These are phyloP conservation scores for Ochotona princeps DNA, from an alignment of 2,113 vertebrate genomes.

Conservation along the genomic window DNA sequence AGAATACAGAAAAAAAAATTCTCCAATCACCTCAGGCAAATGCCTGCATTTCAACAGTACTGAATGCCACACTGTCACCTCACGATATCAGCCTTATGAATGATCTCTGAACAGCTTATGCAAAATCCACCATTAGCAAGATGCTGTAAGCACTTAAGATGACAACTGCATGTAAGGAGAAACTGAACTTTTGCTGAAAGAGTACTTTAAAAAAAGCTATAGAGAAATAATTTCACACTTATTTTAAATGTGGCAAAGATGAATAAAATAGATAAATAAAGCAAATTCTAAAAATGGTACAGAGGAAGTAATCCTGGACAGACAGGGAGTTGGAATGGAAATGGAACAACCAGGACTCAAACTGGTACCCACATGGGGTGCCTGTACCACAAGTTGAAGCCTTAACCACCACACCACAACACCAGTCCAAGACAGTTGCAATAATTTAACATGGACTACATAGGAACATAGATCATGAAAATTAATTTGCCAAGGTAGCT, in stretches of 20 bases:
- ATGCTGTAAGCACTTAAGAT: neutral
- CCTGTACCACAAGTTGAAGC: too few species aligned
- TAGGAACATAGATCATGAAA: neutral
- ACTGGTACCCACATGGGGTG: too few species aligned
- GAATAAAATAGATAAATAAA: neutral
- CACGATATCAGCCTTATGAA: neutral
- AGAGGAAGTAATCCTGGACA: neutral
- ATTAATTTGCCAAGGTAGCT: neutral
- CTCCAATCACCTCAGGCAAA: neutral
- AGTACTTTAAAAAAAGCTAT: neutral
- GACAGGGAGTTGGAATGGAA: too few species aligned
- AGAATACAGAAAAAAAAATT: neutral
- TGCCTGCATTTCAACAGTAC: neutral
- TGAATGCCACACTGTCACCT: neutral
- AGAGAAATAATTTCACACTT: neutral
- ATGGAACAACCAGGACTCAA: too few species aligned
- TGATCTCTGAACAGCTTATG: neutral
- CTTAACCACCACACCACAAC: too few species aligned
- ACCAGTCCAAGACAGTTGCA: neutral
- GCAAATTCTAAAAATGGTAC: neutral
- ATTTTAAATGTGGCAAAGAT: too few species aligned
- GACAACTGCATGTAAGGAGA: neutral
- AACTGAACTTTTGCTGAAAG: neutral
- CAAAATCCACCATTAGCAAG: neutral
- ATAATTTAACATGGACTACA: neutral